phyloP scores from a whole-genome alignment of 2,888 invertebrate species.

The Salpingus planirostris region DNA sequence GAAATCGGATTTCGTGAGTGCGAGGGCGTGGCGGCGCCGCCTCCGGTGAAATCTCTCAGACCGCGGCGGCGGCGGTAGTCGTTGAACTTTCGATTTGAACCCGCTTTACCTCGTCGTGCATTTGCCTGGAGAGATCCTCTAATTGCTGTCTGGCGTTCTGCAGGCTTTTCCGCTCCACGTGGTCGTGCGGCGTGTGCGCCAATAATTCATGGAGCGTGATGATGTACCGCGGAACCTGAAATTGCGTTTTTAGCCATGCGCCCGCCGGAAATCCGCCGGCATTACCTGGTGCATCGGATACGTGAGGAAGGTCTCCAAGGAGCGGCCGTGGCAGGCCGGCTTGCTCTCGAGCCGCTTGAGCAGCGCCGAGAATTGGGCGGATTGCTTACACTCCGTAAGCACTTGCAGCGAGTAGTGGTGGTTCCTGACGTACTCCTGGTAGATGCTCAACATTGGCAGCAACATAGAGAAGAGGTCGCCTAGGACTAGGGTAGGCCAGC shows the following conservation, averaged over 20 bases:
- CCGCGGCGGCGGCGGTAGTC: too few relatives aligned
- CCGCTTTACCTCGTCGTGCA: slow-evolving; percentile 81
- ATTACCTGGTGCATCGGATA: slow-evolving; percentile 90
- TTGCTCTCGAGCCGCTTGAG: slow-evolving; percentile 77
- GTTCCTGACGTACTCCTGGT: slow-evolving; percentile 90
- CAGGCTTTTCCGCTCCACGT: slow-evolving; percentile 82
- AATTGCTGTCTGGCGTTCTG: slow-evolving; percentile 81
- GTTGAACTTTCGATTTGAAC: too few relatives aligned
- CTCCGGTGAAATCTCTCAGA: too few relatives aligned
- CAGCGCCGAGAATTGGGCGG: slow-evolving; percentile 66
- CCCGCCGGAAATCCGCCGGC: too few relatives aligned
- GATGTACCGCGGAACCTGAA: slow-evolving; percentile 65
- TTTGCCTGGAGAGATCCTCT: slow-evolving; percentile 75
- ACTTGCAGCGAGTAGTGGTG: slow-evolving; percentile 91
- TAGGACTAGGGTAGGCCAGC: slow-evolving; percentile 87
- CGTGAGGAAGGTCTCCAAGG: slow-evolving; percentile 80
- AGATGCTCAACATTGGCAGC: slow-evolving; percentile 88
- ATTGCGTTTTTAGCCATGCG: too few relatives aligned
- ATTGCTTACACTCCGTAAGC: slow-evolving; percentile 86
- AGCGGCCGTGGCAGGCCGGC: slow-evolving; percentile 73
- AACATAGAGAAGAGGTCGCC: slow-evolving; percentile 93
- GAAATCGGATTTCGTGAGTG: too few relatives aligned
- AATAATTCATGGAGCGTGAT: slow-evolving; percentile 83
- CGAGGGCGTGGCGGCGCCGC: too few relatives aligned
- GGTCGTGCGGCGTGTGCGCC: slow-evolving; percentile 89